Evolutionary conservation across 2,113 vertebrate species (phyloP).

Genomic region (Scomber colias): DNA sequence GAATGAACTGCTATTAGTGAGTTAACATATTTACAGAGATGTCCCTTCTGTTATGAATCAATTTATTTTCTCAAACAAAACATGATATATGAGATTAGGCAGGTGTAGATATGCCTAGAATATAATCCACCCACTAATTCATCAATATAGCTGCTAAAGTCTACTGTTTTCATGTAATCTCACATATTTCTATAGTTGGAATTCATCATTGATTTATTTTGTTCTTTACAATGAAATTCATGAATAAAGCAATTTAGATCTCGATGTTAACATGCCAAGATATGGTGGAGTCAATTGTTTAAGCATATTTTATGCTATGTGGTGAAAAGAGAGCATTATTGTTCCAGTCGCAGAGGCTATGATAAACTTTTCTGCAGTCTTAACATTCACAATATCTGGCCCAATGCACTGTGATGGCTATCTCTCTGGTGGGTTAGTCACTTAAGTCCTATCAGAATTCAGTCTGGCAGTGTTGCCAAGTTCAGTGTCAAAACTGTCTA

Average conservation of each 20-base stretch:
- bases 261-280: neutral
- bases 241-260: constrained; percentile 5
- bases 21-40: neutral
- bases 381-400: constrained; percentile 62
- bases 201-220: constrained; percentile 50
- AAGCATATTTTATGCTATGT: neutral
- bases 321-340: constrained; percentile 3
- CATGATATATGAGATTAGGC: constrained; percentile 24
- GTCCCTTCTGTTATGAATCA: constrained; percentile 1
- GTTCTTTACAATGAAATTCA: constrained; percentile 43
- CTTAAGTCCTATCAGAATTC: constrained; percentile 78
- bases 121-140: constrained; percentile 65
- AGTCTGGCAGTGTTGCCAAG: constrained; percentile 83
- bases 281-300: neutral
- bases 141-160: constrained; percentile 58
- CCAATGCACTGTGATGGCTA: constrained; percentile 76
- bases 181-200: constrained; percentile 46
- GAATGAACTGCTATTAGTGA: neutral
- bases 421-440: constrained; percentile 81
- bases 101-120: constrained; percentile 42
- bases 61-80: constrained; percentile 33
- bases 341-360: constrained; percentile 31
- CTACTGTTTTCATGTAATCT: constrained; percentile 52
- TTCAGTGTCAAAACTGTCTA: constrained; percentile 84
- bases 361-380: constrained; percentile 86